These are phyloP conservation scores for Muschampia staudingeri DNA, from an alignment of 2,888 invertebrate genomes.

Conservation along the genomic window DNA sequence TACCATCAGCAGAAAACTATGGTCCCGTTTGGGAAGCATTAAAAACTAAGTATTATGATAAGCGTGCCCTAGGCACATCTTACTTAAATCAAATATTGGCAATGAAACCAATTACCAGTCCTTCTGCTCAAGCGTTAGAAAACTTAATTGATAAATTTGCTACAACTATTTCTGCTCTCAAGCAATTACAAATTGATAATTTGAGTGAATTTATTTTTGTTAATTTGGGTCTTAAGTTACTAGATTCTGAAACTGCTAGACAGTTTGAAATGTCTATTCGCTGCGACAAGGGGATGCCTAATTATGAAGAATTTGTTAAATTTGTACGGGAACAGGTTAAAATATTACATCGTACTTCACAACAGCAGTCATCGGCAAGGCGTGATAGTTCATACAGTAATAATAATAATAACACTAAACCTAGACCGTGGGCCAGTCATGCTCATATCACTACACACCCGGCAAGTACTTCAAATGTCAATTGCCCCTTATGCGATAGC, in stretches of 20 bases:
- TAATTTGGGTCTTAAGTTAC: conserved; percentile 17
- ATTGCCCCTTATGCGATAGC: background rate
- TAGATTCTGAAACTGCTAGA: background rate
- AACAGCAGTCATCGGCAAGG: too few relatives aligned
- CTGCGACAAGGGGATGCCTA: background rate
- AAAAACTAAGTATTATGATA: conserved; percentile 13
- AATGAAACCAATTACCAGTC: background rate
- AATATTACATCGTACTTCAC: background rate
- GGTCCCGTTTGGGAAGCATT: conserved; percentile 11
- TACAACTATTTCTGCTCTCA: background rate
- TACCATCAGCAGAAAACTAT: conserved; percentile 18
- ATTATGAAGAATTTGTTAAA: background rate
- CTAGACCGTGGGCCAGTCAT: background rate
- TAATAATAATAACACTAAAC: too few relatives aligned
- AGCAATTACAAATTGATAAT: conserved; percentile 15
- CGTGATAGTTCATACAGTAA: too few relatives aligned
- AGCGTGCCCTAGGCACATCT: background rate
- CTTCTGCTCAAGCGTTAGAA: background rate
- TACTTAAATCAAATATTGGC: background rate
- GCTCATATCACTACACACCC: background rate
- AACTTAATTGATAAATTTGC: conserved; percentile 3
- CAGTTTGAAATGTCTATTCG: background rate
- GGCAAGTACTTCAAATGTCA: background rate
- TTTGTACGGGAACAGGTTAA: background rate
- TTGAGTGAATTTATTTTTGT: conserved; percentile 26